Percentiles rank a stretch among this genome's conserved stretches.
These are phyloP conservation scores for Drosophila limbata DNA, from an alignment of 2,888 invertebrate species.

Conservation along the genomic window DNA sequence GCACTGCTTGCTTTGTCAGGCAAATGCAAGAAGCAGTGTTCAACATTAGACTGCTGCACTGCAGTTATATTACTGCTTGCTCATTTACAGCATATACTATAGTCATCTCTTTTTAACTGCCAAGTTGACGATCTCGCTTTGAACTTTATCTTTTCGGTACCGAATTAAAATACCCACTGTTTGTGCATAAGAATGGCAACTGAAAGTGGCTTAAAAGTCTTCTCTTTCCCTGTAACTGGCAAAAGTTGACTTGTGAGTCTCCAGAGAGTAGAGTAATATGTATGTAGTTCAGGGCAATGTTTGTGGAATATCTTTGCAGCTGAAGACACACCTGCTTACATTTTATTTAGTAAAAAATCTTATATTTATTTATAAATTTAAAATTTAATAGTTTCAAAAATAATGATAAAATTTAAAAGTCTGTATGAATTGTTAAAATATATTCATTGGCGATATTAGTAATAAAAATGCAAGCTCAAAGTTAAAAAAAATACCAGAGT, in stretches of 20 bases:
- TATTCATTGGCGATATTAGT: no score
- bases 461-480: no score
- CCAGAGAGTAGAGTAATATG: slow-evolving; percentile 7
- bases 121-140: slow-evolving; percentile 1
- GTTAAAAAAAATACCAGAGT: no score
- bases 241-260: slow-evolving; percentile 52
- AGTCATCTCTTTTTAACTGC: not conserved
- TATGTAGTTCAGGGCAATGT: not conserved
- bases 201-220: slow-evolving; percentile 42
- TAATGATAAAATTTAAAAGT: no score
- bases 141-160: not conserved
- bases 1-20: not conserved
- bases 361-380: no score
- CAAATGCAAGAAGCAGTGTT: no score
- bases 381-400: no score
- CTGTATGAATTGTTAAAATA: no score
- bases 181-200: slow-evolving; percentile 21
- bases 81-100: not conserved
- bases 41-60: no score
- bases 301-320: slow-evolving; percentile 5
- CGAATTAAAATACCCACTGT: not conserved
- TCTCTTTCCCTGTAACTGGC: slow-evolving; percentile 28
- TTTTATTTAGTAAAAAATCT: not conserved
- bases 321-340: slow-evolving; percentile 47
- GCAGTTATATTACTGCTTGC: not conserved